A percentile compares a stretch with the other conserved stretches of the same genome.
Conservation (phyloP, 2,797 vertebrate species). For the Arnoldichthys spilopterus region DNA sequence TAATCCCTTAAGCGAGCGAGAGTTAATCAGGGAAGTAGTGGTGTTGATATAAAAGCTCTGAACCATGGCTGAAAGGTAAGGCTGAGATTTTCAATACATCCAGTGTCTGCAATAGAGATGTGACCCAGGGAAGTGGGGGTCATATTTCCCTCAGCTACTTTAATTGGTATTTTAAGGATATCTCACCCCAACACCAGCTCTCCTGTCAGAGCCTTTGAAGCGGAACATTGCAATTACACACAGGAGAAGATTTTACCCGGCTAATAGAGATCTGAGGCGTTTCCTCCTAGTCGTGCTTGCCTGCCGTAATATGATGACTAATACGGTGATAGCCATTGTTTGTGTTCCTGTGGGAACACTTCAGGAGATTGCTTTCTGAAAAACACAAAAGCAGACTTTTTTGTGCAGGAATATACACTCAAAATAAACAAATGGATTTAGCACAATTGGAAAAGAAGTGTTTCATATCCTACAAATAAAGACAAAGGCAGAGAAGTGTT, state of each 20-base stretch:
- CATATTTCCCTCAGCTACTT: slow-evolving; percentile 56
- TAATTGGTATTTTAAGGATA: slow-evolving; percentile 66
- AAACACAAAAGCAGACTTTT: slow-evolving; percentile 39
- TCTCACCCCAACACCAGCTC: slow-evolving; percentile 59
- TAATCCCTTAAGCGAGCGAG: slow-evolving; percentile 52
- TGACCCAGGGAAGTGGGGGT: slow-evolving; percentile 58
- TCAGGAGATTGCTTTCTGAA: slow-evolving; percentile 49
- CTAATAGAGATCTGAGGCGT: slow-evolving; percentile 58
- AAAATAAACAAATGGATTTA: slow-evolving; percentile 46
- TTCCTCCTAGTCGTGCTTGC: slow-evolving; percentile 50
- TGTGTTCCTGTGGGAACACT: slow-evolving; percentile 50
- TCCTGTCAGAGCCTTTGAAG: slow-evolving; percentile 60
- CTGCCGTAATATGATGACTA: slow-evolving; percentile 53
- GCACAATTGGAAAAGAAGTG: slow-evolving; percentile 14
- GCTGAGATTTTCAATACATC: slow-evolving; percentile 52
- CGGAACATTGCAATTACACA: slow-evolving; percentile 68
- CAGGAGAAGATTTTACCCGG: slow-evolving; percentile 57
- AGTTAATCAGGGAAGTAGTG: slow-evolving; percentile 57
- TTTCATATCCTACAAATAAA: slow-evolving; percentile 13
- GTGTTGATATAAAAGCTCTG: slow-evolving; percentile 59
- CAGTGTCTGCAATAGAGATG: slow-evolving; percentile 54
- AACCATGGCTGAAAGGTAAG: slow-evolving; percentile 63
- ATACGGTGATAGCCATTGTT: slow-evolving; percentile 51
- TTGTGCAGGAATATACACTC: slow-evolving; percentile 34
- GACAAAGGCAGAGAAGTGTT: slow-evolving; percentile 3